Conservation (phyloP, 2,113 vertebrate genomes). For the Shinisaurus crocodilurus region DNA sequence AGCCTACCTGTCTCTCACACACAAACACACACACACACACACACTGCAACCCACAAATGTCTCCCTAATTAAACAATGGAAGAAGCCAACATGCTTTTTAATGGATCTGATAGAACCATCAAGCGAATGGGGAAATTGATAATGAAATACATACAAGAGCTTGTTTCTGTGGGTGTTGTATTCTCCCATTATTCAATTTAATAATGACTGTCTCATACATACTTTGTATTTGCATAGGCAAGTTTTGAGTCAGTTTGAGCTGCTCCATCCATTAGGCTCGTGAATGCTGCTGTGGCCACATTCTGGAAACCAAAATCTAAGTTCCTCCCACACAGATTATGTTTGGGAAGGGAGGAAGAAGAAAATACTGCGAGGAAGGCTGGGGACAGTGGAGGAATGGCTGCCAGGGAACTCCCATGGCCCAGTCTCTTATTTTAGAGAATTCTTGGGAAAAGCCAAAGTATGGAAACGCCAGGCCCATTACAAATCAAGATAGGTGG, state of each 20-base stretch:
- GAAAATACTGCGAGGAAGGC: background rate
- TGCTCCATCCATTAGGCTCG: background rate
- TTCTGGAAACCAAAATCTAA: background rate
- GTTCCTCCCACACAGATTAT: background rate
- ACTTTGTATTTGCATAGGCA: slow-evolving; percentile 37
- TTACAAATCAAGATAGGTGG: background rate
- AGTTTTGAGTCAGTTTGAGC: slow-evolving; percentile 29
- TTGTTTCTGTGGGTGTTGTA: slow-evolving; percentile 44
- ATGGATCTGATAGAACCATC: slow-evolving; percentile 70
- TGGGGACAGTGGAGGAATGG: background rate
- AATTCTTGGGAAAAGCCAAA: background rate
- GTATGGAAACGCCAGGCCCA: background rate
- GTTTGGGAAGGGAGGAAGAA: background rate
- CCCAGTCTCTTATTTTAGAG: background rate
- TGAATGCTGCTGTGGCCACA: background rate
- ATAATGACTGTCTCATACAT: slow-evolving; percentile 48
- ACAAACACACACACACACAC: no score
- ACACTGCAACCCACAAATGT: slow-evolving; percentile 24
- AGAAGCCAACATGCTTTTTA: slow-evolving; percentile 58
- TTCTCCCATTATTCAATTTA: slow-evolving; percentile 24
- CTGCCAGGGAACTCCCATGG: background rate
- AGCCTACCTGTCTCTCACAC: slow-evolving; percentile 30
- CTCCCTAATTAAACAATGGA: slow-evolving; percentile 68
- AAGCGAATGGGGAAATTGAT: slow-evolving; percentile 32
- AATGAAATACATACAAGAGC: slow-evolving; percentile 36